phyloP scores from a whole-genome alignment of 2,888 invertebrate species.

The Netelia fuscicornis region DNA sequence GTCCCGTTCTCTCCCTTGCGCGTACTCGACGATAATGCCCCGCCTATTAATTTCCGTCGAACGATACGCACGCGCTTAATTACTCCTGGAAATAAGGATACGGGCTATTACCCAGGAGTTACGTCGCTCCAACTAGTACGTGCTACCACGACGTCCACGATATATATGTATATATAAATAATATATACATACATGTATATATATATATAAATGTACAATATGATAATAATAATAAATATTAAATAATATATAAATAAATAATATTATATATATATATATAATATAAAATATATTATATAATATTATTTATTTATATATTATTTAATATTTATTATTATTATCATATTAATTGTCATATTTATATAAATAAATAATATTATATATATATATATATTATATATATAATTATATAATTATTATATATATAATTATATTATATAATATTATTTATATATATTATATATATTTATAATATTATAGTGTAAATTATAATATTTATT shows the following conservation, averaged over 20 bases:
- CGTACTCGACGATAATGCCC: conserved; percentile 33
- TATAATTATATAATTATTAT: no score
- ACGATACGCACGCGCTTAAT: conserved; percentile 58
- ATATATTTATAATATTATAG: not conserved
- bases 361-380: no score
- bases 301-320: conserved; percentile 7
- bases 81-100: conserved; percentile 56
- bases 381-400: conserved; percentile 6
- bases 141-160: not conserved
- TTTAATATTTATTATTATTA: no score
- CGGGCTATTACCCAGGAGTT: conserved; percentile 50
- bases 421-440: no score
- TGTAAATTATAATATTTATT: not conserved
- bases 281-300: not conserved
- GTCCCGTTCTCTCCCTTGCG: conserved; percentile 13
- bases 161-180: conserved; percentile 13
- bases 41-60: conserved; percentile 64
- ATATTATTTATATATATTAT: no score
- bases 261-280: not conserved
- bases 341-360: no score
- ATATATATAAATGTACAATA: not conserved
- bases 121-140: conserved; percentile 14
- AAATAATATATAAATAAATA: not conserved
- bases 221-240: no score
- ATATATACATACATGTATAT: not conserved